Evolutionary conservation across 2,113 vertebrate species (phyloP), one percentile per base, ranked within the genome.

Genomic region (Channa maculata): DNA sequence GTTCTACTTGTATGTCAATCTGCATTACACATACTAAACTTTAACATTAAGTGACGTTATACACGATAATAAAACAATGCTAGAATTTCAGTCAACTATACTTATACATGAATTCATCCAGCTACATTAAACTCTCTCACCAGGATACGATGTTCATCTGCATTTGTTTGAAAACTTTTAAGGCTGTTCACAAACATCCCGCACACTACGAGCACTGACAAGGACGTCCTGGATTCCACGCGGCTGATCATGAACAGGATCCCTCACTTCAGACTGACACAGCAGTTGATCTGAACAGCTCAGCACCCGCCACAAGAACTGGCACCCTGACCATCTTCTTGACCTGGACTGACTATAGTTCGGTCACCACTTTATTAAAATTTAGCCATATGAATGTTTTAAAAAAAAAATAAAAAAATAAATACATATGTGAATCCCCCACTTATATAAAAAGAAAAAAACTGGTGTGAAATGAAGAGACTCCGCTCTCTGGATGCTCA

Each of bases 11-110:
- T 24, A 24, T 24, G 24, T 24, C 24, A 24, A 24, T 24, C 24
- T 60, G 64, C 69, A 63, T 58, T 66, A 72, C 43, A 49, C 15
- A 6, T 24, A 24, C 24, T 24, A 24, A 24, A 24, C 24, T 24
- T 24, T 24, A 24, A 24, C 24, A 24, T 24, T 24, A 24, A 24
- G 24, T 24, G 24, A 24, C 24, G 24, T 24, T 24, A 24, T 24
- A 24, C 24, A 24, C 24, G 24, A 24, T 24, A 24, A 24, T 24
- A 24, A 24, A 24, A 24, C 24, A 24, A 24, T 24, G 24, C 24
- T 24, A 24, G 24, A 24, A 24, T 24, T 24, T 24, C 24, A 24
- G 24, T 24, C 24, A 24, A 24, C 24, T 24, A 24, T 24, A 24
- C 24, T 24, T 24, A 24, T 24, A 24, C 24, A 24, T 24, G 24